Base-by-base conservation (phyloP, 2,888 invertebrate genomes). In the Ochropleura leucogaster region DNA sequence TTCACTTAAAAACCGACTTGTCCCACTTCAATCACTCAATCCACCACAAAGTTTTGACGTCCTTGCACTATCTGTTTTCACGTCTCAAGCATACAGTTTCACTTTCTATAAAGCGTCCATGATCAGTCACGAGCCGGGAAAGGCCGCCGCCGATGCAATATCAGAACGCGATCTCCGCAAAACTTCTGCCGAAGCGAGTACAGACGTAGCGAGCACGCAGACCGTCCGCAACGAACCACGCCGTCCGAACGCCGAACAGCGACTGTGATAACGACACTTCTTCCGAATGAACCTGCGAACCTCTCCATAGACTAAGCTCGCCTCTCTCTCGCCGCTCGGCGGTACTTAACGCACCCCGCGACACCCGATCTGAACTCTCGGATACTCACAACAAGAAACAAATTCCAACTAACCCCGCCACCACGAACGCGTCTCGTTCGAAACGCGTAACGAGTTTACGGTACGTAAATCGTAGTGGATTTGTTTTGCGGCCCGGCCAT, bases 401-500 rank as follows among this genome's bases (percentile, higher is more conserved):
- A 90, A 91, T 89, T 95, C 89, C 89, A 89, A 91, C 88, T 83
- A 83, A 84, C 84, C 86, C 70, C 82, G 75, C 80, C 78, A 78
- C 88, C 85, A 88, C 92, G 90, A 92, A 92, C 92, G 91, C 93
- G 91, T 90, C 91, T 93, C 93, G 92, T 92, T 93, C 91, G 88
- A 89, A 93, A 93, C 93, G 93, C 94, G 94, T 95, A 95, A 95
- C 95, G 95, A 95, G 95, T 95, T 96, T 96, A 96, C 95, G 95
- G 95, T 95, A 95, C 96, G 95, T 95, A 95, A 96, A 96, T 94
- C 94, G 95, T 94, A 93, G 95, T 95, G 93, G 93, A 95, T 95
- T 95, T 95, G 95, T 95, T 95, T 95, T 95, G 93, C 90, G 91
- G 90, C 88, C 88, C 86, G 86, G 95, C 93, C 93, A 95, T 90